Conservation (phyloP, 2,113 vertebrate species). For the Chinchilla lanigera region DNA sequence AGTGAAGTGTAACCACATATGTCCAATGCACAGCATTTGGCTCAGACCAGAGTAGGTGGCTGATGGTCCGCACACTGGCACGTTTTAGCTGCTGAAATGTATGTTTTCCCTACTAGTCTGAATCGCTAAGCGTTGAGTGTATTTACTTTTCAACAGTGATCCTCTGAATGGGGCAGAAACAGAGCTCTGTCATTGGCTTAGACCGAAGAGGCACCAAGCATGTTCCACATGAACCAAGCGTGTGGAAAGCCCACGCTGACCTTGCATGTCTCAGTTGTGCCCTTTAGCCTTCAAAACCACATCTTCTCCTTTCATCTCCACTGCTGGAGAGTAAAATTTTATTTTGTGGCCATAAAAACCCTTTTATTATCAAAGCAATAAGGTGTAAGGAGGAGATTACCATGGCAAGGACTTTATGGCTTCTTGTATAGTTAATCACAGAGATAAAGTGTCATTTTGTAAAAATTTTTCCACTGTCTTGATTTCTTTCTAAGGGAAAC, state of each 20-base stretch:
- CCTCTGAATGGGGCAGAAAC: not conserved
- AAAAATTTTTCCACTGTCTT: constrained; percentile 64
- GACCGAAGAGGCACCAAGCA: not conserved
- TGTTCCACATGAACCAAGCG: not conserved
- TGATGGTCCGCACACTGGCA: constrained; percentile 53
- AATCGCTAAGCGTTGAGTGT: not conserved
- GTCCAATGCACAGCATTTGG: constrained; percentile 30
- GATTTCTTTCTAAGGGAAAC: constrained; percentile 52
- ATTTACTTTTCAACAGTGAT: constrained; percentile 31
- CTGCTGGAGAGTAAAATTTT: constrained; percentile 68
- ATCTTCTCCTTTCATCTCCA: constrained; percentile 67
- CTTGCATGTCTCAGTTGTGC: not conserved
- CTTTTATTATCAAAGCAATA: constrained; percentile 78
- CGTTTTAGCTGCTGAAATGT: constrained; percentile 55
- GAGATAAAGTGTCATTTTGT: constrained; percentile 73
- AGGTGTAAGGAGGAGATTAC: constrained; percentile 66
- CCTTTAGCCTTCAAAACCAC: constrained; percentile 53
- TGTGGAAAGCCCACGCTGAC: constrained; percentile 11
- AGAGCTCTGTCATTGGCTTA: not conserved
- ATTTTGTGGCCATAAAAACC: constrained; percentile 72
- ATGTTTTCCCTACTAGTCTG: constrained; percentile 50
- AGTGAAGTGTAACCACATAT: constrained; percentile 37
- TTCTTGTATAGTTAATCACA: constrained; percentile 74
- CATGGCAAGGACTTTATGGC: constrained; percentile 25
- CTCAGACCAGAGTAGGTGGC: constrained; percentile 51